Evolutionary conservation across 2,888 invertebrate genomes (phyloP).

Genomic region (Xanthorhoe designata): DNA sequence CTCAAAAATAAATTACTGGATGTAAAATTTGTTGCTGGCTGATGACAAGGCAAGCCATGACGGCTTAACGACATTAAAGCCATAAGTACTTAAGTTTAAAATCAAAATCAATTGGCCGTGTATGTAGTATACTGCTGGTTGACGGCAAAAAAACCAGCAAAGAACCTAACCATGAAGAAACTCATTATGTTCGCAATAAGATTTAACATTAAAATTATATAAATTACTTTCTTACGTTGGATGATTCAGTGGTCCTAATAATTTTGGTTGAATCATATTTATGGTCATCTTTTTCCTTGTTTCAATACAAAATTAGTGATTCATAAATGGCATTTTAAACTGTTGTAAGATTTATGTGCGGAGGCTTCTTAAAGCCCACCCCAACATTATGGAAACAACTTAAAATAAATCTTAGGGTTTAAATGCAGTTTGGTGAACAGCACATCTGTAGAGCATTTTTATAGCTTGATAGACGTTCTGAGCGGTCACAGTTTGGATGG

Average conservation of each 20-base stretch:
- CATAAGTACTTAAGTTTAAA: no score
- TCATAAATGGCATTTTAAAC: constrained; percentile 41
- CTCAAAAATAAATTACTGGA: no score
- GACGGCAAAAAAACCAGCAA: no score
- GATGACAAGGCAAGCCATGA: no score
- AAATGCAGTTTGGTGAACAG: constrained; percentile 50
- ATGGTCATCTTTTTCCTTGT: background rate
- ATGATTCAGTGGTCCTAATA: constrained; percentile 1
- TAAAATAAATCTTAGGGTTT: constrained; percentile 73
- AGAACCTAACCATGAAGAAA: no score
- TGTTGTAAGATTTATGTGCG: constrained; percentile 36
- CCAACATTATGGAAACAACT: constrained; percentile 52
- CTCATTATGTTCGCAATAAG: no score
- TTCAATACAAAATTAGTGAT: constrained; percentile 5
- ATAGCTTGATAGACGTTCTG: background rate
- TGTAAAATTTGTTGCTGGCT: no score
- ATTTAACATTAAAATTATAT: no score
- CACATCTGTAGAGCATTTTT: constrained; percentile 48
- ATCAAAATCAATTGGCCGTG: no score
- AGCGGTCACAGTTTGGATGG: no score
- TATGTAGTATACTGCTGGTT: no score
- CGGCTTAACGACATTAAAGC: no score
- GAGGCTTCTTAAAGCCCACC: constrained; percentile 35
- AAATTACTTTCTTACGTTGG: background rate
- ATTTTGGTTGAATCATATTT: constrained; percentile 1